phyloP scores from a whole-genome alignment of 2,888 invertebrate species.

The Buathra laborator region DNA sequence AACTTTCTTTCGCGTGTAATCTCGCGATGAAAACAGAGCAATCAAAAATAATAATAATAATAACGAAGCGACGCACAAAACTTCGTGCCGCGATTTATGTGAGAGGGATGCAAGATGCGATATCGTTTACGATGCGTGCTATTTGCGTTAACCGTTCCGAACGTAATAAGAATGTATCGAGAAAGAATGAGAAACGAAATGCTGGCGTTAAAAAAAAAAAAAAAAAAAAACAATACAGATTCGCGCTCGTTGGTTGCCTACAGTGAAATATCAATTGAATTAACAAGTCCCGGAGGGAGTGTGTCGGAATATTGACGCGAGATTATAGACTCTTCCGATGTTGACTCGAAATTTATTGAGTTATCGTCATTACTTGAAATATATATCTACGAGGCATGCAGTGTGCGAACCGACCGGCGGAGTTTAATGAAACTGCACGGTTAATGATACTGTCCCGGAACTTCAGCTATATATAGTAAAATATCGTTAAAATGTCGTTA shows the following conservation, averaged over 20 bases:
- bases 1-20: background rate
- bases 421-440: background rate
- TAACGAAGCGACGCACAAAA: background rate
- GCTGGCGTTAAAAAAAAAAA: conserved; percentile 8
- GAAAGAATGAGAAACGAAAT: conserved; percentile 15
- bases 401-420: background rate
- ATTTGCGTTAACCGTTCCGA: background rate
- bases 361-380: conserved; percentile 41
- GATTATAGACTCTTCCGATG: conserved; percentile 37
- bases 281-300: background rate
- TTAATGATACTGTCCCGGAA: background rate
- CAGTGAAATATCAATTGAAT: background rate
- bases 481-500: too few relatives aligned
- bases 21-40: conserved; percentile 12
- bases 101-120: conserved; percentile 42
- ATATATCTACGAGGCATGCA: conserved; percentile 11
- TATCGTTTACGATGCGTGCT: conserved; percentile 1
- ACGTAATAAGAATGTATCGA: conserved; percentile 14
- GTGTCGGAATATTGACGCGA: conserved; percentile 2
- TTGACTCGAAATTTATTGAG: conserved; percentile 13
- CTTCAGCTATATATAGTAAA: background rate
- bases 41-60: background rate
- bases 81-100: conserved; percentile 16
- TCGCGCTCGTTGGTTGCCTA: background rate
- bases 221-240: conserved; percentile 11